phyloP scores from a whole-genome alignment of 2,797 vertebrate species.

The Gastrophryne carolinensis region DNA sequence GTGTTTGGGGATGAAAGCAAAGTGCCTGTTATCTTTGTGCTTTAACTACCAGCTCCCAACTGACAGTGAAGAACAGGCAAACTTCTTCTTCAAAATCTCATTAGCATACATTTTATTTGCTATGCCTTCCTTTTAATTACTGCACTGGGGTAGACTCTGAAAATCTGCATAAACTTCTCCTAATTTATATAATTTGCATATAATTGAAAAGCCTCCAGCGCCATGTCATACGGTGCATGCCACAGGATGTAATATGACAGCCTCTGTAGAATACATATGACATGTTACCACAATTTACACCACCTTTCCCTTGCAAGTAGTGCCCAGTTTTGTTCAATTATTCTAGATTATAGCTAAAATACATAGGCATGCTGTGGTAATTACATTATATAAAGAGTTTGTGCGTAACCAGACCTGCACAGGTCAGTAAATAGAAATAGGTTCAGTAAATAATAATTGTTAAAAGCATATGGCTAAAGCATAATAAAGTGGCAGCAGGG shows the following conservation, averaged over 20 bases:
- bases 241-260: conserved; percentile 43
- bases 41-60: conserved; percentile 12
- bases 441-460: no score
- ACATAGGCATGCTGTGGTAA: background rate
- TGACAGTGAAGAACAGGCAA: conserved; percentile 32
- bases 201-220: conserved; percentile 53
- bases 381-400: no score
- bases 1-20: conserved; percentile 21
- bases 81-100: conserved; percentile 33
- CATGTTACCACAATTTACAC: conserved; percentile 36
- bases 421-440: no score
- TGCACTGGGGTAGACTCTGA: conserved; percentile 47
- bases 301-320: conserved; percentile 37
- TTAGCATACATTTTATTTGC: conserved; percentile 51
- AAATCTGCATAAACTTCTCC: conserved; percentile 50
- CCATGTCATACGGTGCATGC: conserved; percentile 39
- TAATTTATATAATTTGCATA: conserved; percentile 53
- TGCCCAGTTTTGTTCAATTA: conserved; percentile 6
- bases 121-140: conserved; percentile 49
- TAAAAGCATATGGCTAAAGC: no score
- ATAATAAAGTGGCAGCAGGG: no score
- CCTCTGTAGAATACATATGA: conserved; percentile 44
- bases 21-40: conserved; percentile 14
- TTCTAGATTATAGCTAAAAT: no score
- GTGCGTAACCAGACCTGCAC: no score